Percentiles rank a stretch among this genome's conserved stretches.
phyloP scores from a whole-genome alignment of 1,140 invertebrate species.

The Aporrectodea caliginosa region DNA sequence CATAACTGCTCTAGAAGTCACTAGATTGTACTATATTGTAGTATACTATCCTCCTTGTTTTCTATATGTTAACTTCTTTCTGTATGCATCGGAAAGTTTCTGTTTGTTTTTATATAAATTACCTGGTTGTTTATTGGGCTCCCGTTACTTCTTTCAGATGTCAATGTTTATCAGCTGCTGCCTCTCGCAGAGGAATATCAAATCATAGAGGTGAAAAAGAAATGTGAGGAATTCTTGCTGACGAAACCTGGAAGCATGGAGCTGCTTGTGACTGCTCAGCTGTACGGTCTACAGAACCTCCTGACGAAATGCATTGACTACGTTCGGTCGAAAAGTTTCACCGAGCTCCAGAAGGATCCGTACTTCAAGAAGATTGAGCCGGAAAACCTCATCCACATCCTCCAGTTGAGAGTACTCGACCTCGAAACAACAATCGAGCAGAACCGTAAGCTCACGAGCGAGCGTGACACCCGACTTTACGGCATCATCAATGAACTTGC shows the following conservation, averaged over 20 bases:
- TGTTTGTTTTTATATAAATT: not conserved
- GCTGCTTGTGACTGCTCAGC: constrained; percentile 38
- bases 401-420: constrained; percentile 23
- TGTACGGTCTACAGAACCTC: constrained; percentile 37
- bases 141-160: constrained; percentile 40
- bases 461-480: constrained; percentile 26
- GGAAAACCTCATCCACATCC: constrained; percentile 33
- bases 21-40: too few species aligned
- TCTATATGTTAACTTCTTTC: too few species aligned
- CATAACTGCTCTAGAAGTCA: too few species aligned
- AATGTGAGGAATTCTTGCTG: constrained; percentile 45
- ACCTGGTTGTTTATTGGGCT: not conserved
- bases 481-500: constrained; percentile 32
- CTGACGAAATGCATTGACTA: constrained; percentile 39
- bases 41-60: too few species aligned
- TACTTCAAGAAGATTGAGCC: constrained; percentile 22
- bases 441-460: constrained; percentile 11
- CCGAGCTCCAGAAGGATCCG: constrained; percentile 33
- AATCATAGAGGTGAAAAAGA: constrained; percentile 41
- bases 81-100: too few species aligned
- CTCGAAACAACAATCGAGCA: constrained; percentile 25
- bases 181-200: constrained; percentile 46
- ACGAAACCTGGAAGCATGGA: constrained; percentile 37
- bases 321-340: constrained; percentile 28
- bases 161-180: constrained; percentile 40